Evolutionary conservation across 1,140 invertebrate species (phyloP), one percentile per base, ranked within the genome.

Genomic region (Rhagoletis zephyria): DNA sequence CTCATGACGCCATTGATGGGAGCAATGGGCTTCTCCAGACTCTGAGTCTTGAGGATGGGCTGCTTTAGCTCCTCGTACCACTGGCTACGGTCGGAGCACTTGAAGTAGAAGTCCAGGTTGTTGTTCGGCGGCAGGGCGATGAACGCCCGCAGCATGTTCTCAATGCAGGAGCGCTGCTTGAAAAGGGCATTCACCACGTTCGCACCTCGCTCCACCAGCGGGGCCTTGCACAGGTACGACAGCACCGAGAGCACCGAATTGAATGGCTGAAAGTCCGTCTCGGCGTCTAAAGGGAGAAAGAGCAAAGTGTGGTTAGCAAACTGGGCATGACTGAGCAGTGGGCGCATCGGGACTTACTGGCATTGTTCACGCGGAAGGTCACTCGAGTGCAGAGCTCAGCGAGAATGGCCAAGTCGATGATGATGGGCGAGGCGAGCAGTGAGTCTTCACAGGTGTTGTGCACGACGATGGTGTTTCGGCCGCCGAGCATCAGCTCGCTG

Each of bases 391-490:
- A 98, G 0, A 99, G 93, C 92, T 99, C 98, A 0, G 97, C 95
- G 19, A 99, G 92, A 88, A 99, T 94, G 14, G 98, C 95, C 63
- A 99, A 94, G 94, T 99, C 98, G 14, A 99, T 93, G 70, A 99
- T 99, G 6, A 99, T 95, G 0, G 98, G 98, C 63, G 96, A 95
- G 1, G 98, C 98, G 63, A 99, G 94, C 5, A 99, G 94, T 0
- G 98, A 99, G 93, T 99, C 98, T 93, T 99, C 98, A 91, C 98
- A 99, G 0, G 98, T 99, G 93, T 99, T 99, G 93, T 99, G 98
- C 16, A 99, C 96, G 0, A 97, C 97, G 19, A 99, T 95, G 0
- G 98, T 99, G 93, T 98, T 99, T 87, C 95, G 95, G 59, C 98
- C 98, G 87, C 98, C 97, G 94, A 99, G 95, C 94, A 99, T 97